Base-by-base conservation (phyloP, 92 coral and sea anemone genomes). In the Phymanthus crucifer region DNA sequence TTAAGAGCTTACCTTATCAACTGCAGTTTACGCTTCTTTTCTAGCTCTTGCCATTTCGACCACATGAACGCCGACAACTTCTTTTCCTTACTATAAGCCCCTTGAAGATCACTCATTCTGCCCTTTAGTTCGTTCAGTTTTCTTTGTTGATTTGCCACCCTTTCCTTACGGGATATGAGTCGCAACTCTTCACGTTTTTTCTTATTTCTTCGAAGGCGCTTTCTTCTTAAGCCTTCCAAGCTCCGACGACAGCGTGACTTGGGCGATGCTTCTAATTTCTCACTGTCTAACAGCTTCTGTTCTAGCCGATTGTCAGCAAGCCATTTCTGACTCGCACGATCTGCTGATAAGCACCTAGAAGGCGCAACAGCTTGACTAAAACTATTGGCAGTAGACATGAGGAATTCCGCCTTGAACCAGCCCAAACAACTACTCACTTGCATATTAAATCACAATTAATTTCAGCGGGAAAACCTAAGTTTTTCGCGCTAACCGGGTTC, bases 31-130 rank as follows among this genome's bases (percentile, higher is more conserved):
- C 50, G 50, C 50, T 45, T 45, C 50, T 45, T 45, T 37, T 50
- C 72, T 26, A 69, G 52, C 48, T 80, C 70, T 65, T 65, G 71
- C 84, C 84, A 80, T 56, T 48, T 80, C 58, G 71, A 47, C 71
- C 84, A 71, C 36, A 48, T 50, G 71, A 47, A 80, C 21, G 72
- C 70, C 14, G 77, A 75, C 78, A 69, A 69, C 52, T 26, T 71
- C 72, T 56, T 71, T 48, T 56, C 52, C 50, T 80, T 75, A 33
- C 17, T 31, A 2, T 65, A 65, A 32, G 31, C 0, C 2, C 35
- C 32, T 65, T 65, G 32, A 26, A 65, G 70, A 24, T 65, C 35
- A 26, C 35, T 32, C 70, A 65, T 24, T 32, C 35, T 65, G 31
- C 70, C 32, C 3, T 24, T 26, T 65, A 65, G 35, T 26, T 32